Percentiles rank a stretch among this genome's conserved stretches.
These are phyloP conservation scores for Benthosema pterotum DNA, from an alignment of 2,797 vertebrate genomes.

Conservation along the genomic window DNA sequence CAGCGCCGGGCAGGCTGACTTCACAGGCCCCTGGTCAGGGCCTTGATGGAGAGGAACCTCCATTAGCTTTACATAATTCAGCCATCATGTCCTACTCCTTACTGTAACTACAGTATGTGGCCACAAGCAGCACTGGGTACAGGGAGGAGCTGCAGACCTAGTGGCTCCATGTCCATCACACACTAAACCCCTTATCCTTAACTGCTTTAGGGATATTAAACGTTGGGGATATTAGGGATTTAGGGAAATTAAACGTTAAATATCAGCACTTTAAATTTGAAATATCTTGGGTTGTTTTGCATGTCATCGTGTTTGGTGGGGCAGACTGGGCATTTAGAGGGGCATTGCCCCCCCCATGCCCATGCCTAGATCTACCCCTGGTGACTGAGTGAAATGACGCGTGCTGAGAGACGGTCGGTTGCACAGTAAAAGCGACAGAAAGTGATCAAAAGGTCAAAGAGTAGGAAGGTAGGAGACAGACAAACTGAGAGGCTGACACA, in stretches of 20 bases:
- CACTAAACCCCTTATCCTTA: too few relatives aligned
- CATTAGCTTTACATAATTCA: conserved; percentile 72
- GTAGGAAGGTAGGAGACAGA: neutral
- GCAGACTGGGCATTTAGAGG: too few relatives aligned
- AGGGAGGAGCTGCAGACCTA: neutral
- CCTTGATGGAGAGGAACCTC: conserved; percentile 37
- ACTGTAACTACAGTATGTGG: conserved; percentile 41
- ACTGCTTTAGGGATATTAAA: too few relatives aligned
- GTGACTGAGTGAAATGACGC: too few relatives aligned
- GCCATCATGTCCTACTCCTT: conserved; percentile 47
- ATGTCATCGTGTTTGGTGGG: too few relatives aligned
- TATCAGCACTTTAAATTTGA: too few relatives aligned
- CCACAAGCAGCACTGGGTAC: conserved; percentile 27
- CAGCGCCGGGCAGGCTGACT: conserved; percentile 36
- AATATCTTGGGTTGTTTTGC: too few relatives aligned
- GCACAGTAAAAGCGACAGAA: neutral
- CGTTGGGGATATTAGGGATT: too few relatives aligned
- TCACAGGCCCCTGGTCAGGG: conserved; percentile 38
- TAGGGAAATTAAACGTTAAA: too few relatives aligned
- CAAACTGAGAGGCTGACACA: neutral
- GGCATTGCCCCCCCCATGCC: too few relatives aligned
- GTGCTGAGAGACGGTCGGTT: neutral
- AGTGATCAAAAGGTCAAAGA: conserved; percentile 2
- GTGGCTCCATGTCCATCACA: too few relatives aligned
- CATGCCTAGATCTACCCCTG: too few relatives aligned